Conservation (phyloP, 2,888 invertebrate species). For the Erebia ligea region DNA sequence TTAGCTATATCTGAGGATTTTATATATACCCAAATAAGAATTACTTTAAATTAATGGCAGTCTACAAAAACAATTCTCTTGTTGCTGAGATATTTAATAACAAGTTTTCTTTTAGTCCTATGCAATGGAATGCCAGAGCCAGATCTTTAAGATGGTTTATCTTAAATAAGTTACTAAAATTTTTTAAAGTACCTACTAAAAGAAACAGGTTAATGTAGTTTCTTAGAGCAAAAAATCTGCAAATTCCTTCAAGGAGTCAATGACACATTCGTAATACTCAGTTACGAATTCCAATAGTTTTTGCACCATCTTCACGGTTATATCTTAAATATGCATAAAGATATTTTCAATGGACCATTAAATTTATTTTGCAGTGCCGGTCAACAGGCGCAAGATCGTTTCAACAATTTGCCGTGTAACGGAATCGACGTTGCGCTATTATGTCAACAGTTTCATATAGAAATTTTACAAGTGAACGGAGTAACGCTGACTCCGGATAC, state of each 20-base stretch:
- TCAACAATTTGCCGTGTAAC: slow-evolving; percentile 37
- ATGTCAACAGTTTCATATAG: slow-evolving; percentile 77
- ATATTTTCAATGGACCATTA: slow-evolving; percentile 42
- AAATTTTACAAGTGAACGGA: slow-evolving; percentile 80
- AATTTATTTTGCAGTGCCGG: slow-evolving; percentile 46
- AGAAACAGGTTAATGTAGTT: slow-evolving; percentile 37
- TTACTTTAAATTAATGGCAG: neutral
- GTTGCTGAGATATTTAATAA: neutral
- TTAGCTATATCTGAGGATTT: too few relatives aligned
- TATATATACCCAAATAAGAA: too few relatives aligned
- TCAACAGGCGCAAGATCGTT: slow-evolving; percentile 63
- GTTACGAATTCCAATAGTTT: slow-evolving; percentile 55
- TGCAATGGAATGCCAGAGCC: slow-evolving; percentile 20
- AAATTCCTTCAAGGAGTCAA: slow-evolving; percentile 42
- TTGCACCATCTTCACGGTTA: slow-evolving; percentile 47
- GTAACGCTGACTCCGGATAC: slow-evolving; percentile 80
- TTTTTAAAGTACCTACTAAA: slow-evolving; percentile 28
- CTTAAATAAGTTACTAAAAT: slow-evolving; percentile 15
- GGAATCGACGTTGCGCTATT: slow-evolving; percentile 61
- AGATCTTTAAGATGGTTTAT: slow-evolving; percentile 21
- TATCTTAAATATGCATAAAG: slow-evolving; percentile 45
- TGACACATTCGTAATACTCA: slow-evolving; percentile 49
- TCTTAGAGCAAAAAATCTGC: slow-evolving; percentile 29
- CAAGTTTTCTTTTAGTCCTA: slow-evolving; percentile 9
- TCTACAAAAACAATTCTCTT: neutral